phyloP scores from a whole-genome alignment of 2,113 vertebrate genomes.

The Mobula birostris region DNA sequence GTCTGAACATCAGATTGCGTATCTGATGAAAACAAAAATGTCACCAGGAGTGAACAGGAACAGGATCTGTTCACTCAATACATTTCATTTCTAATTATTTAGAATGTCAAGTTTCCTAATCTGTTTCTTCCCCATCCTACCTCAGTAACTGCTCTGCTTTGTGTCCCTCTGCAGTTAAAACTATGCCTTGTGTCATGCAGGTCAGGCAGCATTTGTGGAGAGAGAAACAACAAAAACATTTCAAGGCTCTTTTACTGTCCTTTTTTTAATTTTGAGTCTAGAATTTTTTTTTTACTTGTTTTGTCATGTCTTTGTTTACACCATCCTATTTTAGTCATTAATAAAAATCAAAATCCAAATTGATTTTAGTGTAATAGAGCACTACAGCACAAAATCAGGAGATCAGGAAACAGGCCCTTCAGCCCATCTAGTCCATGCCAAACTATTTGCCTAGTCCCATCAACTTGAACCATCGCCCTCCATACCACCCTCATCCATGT shows the following conservation, averaged over 20 bases:
- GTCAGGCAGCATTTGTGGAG: too few species aligned
- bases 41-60: too few species aligned
- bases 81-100: neutral
- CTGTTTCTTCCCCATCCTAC: neutral
- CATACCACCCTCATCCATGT: too few species aligned
- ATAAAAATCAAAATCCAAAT: neutral
- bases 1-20: neutral
- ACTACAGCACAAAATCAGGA: too few species aligned
- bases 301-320: neutral
- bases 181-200: neutral
- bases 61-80: neutral
- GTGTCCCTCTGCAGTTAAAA: neutral
- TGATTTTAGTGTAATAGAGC: neutral
- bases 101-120: neutral
- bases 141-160: neutral
- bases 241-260: too few species aligned
- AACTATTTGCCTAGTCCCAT: too few species aligned
- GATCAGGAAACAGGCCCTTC: too few species aligned
- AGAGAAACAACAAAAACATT: too few species aligned
- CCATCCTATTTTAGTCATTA: neutral
- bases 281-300: too few species aligned
- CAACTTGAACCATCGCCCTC: too few species aligned
- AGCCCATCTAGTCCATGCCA: too few species aligned
- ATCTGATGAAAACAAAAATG: neutral
- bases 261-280: too few species aligned